Base-by-base conservation (phyloP, 2,888 invertebrate species). In the Chironomus riparius region DNA sequence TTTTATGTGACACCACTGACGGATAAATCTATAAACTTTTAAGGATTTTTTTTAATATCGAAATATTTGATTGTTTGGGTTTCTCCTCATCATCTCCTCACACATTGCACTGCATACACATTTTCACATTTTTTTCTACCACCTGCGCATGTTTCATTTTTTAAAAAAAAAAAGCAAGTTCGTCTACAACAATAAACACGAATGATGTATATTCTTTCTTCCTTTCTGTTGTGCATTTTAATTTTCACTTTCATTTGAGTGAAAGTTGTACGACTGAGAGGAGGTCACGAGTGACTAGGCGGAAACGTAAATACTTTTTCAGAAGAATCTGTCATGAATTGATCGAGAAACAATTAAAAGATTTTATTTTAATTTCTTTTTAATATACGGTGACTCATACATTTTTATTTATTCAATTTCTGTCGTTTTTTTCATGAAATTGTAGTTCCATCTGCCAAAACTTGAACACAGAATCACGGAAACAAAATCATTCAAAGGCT, bases 31-130 rank as follows among this genome's bases (percentile, higher is more conserved):
- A 24, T 65, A 21, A 65, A 24, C 24, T 65, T 65, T 65, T 65
- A 21, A 24, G 65, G 24, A 24, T 65, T 65, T 65, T 65, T 65
- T 65, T 65, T 65, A 65, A 65, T 65, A 65, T 65, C 65, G 65
- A 65, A 65, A 65, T 22, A 71, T 71, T 71, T 71, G 71, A 71
- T 71, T 71, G 71, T 71, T 71, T 71, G 71, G 70, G 71, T 56
- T 71, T 56, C 62, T 73, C 72, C 21, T 38, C 62, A 7, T 65
- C 65, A 65, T 10, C 65, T 13, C 4, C 21, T 24, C 21, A 21
- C 22, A 65, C 65, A 56, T 56, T 56, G 56, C 65, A 24, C 13
- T 12, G 65, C 22, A 65, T 65, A 18, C 3, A 21, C 65, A 21
- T 24, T 24, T 56, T 56, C 56, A 65, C 65, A 65, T 65, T 65